Evolutionary conservation across 2,888 invertebrate genomes (phyloP).

Genomic region (Antheraea assamensis): DNA sequence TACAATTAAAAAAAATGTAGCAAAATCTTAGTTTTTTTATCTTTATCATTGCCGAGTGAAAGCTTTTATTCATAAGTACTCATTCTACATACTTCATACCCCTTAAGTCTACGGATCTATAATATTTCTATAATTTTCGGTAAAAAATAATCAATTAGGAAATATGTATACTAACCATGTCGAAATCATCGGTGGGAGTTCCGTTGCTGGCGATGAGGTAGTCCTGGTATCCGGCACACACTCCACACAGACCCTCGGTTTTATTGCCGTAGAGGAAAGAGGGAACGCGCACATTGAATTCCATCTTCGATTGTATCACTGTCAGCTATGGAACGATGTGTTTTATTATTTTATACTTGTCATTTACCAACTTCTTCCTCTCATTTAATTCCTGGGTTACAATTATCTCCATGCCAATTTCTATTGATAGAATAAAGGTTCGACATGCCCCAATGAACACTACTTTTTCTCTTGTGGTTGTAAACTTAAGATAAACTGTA

Average conservation of each 20-base stretch:
- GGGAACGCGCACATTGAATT: conserved; percentile 84
- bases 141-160: too few species aligned
- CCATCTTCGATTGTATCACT: conserved; percentile 67
- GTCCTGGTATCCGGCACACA: conserved; percentile 84
- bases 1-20: too few species aligned
- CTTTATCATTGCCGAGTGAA: too few species aligned
- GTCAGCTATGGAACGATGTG: conserved; percentile 45
- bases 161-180: conserved; percentile 81
- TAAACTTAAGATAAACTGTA: not conserved
- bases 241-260: conserved; percentile 91
- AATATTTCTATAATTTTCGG: too few species aligned
- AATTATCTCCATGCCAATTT: not conserved
- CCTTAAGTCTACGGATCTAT: too few species aligned
- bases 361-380: not conserved
- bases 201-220: conserved; percentile 80
- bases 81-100: too few species aligned
- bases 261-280: conserved; percentile 87
- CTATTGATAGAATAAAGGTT: too few species aligned
- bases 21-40: too few species aligned
- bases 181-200: conserved; percentile 77
- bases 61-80: too few species aligned
- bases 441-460: too few species aligned
- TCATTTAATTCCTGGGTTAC: not conserved
- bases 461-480: too few species aligned
- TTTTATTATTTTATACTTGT: not conserved